Conservation (phyloP, 2,113 vertebrate genomes). For the Chlamydotis undulata region DNA sequence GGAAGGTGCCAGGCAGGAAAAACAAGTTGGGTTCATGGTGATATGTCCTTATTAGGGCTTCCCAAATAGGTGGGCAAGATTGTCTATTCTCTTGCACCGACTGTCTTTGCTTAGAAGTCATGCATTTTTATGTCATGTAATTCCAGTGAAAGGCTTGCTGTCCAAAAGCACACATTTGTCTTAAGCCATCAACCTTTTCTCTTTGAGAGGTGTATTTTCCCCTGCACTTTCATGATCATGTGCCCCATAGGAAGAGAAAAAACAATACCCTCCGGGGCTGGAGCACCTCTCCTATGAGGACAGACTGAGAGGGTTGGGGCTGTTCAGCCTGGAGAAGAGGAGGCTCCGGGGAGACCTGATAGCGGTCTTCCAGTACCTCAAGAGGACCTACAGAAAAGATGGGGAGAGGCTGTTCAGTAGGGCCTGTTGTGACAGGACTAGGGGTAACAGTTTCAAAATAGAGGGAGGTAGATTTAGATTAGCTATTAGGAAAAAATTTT, state of each 20-base stretch:
- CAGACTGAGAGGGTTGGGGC: too few species aligned
- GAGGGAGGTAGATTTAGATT: too few species aligned
- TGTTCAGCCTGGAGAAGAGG: too few species aligned
- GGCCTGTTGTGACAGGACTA: too few species aligned
- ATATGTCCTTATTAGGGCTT: not conserved
- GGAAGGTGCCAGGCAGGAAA: not conserved
- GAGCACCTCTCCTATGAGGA: too few species aligned
- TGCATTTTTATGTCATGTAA: not conserved
- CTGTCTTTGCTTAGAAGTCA: not conserved
- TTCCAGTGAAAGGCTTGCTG: not conserved
- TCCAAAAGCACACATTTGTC: not conserved
- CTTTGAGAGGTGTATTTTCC: not conserved
- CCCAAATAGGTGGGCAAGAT: not conserved
- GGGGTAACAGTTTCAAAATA: too few species aligned
- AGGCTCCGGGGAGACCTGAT: too few species aligned
- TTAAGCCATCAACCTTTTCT: not conserved
- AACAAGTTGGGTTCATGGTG: not conserved
- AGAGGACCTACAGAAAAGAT: too few species aligned
- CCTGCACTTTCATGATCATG: not conserved
- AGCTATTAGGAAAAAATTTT: too few species aligned
- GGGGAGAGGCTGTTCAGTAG: too few species aligned
- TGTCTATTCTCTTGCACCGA: not conserved
- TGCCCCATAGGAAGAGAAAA: not conserved
- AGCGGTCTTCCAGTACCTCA: too few species aligned
- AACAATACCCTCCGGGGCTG: not conserved